Evolutionary conservation across 1,140 invertebrate species (phyloP).

Genomic region (Trichoplusia ni): DNA sequence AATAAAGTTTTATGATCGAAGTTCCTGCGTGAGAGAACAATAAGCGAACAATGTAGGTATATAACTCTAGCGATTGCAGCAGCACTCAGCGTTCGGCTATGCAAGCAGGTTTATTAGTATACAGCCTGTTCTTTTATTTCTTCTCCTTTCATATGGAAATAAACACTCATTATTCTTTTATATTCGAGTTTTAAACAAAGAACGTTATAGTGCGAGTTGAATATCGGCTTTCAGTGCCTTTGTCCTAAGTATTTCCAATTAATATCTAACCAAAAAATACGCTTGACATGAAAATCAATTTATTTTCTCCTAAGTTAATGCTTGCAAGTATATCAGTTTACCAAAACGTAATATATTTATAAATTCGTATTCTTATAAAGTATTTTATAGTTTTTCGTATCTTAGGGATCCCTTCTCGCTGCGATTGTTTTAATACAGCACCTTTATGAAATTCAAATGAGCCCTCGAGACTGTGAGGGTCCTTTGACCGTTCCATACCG

Average conservation of each 20-base stretch:
- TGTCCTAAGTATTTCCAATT: too few species aligned
- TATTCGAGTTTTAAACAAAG: too few species aligned
- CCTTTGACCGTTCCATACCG: constrained; percentile 35
- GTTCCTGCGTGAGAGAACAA: constrained; percentile 54
- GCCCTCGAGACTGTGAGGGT: constrained; percentile 34
- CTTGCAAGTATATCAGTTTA: too few species aligned
- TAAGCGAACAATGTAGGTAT: constrained; percentile 61
- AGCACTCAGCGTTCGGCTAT: constrained; percentile 47
- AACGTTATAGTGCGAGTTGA: too few species aligned
- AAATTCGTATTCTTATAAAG: background rate
- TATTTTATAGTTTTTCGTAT: constrained; percentile 36
- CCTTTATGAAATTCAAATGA: constrained; percentile 66
- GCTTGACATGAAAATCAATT: too few species aligned
- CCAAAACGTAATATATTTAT: background rate
- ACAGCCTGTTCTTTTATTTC: constrained; percentile 39
- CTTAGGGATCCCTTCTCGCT: constrained; percentile 21
- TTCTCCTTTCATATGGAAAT: background rate
- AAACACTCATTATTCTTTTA: too few species aligned
- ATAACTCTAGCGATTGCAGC: constrained; percentile 52
- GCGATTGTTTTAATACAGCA: constrained; percentile 60
- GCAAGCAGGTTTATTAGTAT: constrained; percentile 60
- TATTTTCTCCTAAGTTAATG: too few species aligned
- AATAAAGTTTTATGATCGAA: constrained; percentile 64
- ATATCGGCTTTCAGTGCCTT: too few species aligned
- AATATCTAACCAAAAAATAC: too few species aligned